phyloP scores from a whole-genome alignment of 1,140 invertebrate species.

The Gerris buenoi region DNA sequence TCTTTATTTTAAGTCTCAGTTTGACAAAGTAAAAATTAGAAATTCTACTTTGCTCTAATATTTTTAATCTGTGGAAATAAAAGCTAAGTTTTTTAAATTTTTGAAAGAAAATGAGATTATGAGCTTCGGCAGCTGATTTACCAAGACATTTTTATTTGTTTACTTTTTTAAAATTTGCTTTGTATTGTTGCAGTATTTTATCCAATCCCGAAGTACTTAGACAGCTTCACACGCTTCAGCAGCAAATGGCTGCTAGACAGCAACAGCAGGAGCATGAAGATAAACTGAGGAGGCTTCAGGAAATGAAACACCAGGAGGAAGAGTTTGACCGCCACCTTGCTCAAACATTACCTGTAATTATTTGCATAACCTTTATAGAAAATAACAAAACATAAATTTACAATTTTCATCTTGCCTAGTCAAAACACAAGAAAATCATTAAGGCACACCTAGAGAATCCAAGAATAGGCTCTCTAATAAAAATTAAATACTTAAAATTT shows the following conservation, averaged over 20 bases:
- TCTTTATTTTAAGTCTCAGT: too few relatives aligned
- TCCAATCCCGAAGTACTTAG: conserved; percentile 55
- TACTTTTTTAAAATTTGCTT: conserved; percentile 7
- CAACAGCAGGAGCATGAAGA: conserved; percentile 47
- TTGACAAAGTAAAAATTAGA: too few relatives aligned
- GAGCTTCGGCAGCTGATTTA: neutral
- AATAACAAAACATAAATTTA: too few relatives aligned
- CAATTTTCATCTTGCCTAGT: too few relatives aligned
- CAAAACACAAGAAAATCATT: too few relatives aligned
- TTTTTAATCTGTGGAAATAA: neutral
- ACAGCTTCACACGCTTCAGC: conserved; percentile 50
- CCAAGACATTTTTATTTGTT: neutral
- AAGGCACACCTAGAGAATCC: too few relatives aligned
- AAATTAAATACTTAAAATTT: too few relatives aligned
- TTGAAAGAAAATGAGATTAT: too few relatives aligned
- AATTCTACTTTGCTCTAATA: neutral
- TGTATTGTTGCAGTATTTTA: conserved; percentile 35
- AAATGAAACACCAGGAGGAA: conserved; percentile 58
- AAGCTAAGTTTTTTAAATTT: neutral
- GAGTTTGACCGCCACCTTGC: conserved; percentile 65
- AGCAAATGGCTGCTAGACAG: conserved; percentile 32
- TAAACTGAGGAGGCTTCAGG: conserved; percentile 48
- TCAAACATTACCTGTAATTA: conserved; percentile 45
- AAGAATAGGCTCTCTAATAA: too few relatives aligned
- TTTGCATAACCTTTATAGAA: too few relatives aligned